phyloP scores from a whole-genome alignment of 2,888 invertebrate genomes.

The Ophion ellenae region DNA sequence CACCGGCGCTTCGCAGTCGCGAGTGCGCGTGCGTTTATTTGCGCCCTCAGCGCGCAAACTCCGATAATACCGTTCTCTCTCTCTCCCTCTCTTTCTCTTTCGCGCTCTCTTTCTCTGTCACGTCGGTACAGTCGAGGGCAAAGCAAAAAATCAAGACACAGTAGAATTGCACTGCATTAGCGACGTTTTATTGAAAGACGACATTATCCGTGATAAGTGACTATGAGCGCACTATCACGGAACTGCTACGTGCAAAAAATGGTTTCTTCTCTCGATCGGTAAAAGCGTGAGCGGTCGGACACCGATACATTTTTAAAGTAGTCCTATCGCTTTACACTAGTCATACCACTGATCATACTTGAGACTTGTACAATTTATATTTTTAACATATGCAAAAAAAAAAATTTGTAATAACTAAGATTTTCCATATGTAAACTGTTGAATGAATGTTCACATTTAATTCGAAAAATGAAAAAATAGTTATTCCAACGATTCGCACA shows the following conservation, averaged over 20 bases:
- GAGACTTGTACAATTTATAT: too few relatives aligned
- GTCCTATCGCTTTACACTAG: too few relatives aligned
- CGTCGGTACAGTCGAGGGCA: background rate
- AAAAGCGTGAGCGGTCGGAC: background rate
- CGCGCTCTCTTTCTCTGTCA: background rate
- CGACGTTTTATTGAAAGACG: background rate
- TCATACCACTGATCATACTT: too few relatives aligned
- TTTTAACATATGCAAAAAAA: too few relatives aligned
- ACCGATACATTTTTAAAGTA: background rate
- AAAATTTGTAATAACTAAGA: too few relatives aligned
- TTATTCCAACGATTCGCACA: too few relatives aligned
- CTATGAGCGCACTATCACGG: background rate
- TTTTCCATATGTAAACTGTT: too few relatives aligned
- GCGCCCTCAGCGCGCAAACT: conserved; percentile 30
- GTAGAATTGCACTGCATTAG: background rate
- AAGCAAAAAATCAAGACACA: background rate
- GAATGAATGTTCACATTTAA: too few relatives aligned
- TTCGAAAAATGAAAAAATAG: too few relatives aligned
- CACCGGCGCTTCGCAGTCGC: conserved; percentile 64
- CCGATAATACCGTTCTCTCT: background rate
- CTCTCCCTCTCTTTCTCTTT: background rate
- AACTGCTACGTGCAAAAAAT: background rate
- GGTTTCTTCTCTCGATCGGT: background rate
- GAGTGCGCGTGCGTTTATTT: conserved; percentile 69
- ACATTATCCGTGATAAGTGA: background rate